Base-by-base conservation (phyloP, 2,113 vertebrate species). In the Polyodon spathula region DNA sequence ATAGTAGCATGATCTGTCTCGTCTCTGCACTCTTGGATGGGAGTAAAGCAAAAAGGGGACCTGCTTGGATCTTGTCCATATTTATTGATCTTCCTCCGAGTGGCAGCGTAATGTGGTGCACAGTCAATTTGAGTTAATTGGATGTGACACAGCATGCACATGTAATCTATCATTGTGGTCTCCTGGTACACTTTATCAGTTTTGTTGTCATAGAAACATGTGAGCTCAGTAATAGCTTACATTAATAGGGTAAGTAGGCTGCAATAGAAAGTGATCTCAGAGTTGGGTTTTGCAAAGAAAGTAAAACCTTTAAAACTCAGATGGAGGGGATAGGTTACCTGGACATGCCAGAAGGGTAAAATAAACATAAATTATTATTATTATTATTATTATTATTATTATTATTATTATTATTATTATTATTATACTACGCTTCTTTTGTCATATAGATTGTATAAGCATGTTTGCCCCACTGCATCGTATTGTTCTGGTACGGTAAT, bases 121-220 rank as follows among this genome's bases (percentile, higher is more conserved):
- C 89, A 92, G 91, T 91, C 88, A 82, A 82, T 93, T 92, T 92
- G 89, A 95, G 85, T 90, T 96, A 93, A 97, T 94, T 95, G 90
- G 91, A 92, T 90, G 90, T 92, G 95, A 96, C 92, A 93, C 84
- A 85, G 87, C 85, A 81, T 89, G 90, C 86, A 93, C 79, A 70
- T 92, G 89, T 89, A 89, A 91, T 91, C 89, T 93, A 92, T 96
- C 90, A 92, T 85, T 67, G 57, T 51, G 71, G 79, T 88, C 87
- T 90, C 86, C 80, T 81, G 82, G 81, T 89, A 79, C 80, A 73
- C 87, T 89, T 86, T 86, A 88, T 84, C 82, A 85, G 78, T 80
- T 88, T 85, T 75, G 80, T 90, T 88, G 83, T 88, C 83, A 84
- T 87, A 79, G 85, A 82, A 91, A n/a, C n/a, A 70, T 77, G 76